These are phyloP conservation scores for Collichthys lucidus DNA, from an alignment of 2,113 vertebrate species.

Conservation along the genomic window DNA sequence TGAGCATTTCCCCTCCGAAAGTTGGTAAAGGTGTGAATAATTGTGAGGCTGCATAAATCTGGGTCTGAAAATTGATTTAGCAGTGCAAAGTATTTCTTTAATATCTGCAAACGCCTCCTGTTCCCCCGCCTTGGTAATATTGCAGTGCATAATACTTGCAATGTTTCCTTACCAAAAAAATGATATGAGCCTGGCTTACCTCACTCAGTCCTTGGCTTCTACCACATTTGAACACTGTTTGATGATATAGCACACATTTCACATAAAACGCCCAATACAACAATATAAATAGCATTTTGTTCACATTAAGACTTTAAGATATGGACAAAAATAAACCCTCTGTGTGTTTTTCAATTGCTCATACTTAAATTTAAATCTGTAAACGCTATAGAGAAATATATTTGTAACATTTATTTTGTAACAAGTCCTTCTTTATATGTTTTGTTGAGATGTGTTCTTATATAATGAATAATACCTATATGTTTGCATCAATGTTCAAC, in stretches of 20 bases:
- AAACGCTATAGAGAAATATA: not conserved
- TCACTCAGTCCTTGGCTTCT: not conserved
- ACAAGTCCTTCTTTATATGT: too few relatives aligned
- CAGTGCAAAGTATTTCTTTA: conserved; percentile 8
- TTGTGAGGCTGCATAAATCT: conserved; percentile 14
- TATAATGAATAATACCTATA: too few relatives aligned
- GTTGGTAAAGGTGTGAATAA: conserved; percentile 3
- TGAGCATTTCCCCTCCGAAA: not conserved
- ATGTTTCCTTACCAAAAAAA: not conserved
- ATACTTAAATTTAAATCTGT: not conserved
- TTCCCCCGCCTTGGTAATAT: not conserved
- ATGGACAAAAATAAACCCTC: not conserved
- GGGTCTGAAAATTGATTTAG: not conserved
- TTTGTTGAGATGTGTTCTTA: too few relatives aligned
- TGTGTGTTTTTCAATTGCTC: not conserved
- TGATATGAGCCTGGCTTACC: not conserved
- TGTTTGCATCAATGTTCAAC: too few relatives aligned
- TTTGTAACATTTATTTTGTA: too few relatives aligned
- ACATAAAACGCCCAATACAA: not conserved
- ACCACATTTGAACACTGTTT: not conserved
- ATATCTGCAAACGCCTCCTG: conserved; percentile 20
- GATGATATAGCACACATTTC: not conserved
- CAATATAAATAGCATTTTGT: not conserved
- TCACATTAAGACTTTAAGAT: not conserved
- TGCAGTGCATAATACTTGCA: not conserved